Evolutionary conservation across 2,113 vertebrate genomes (phyloP).

Genomic region (Oenanthe oenanthe): DNA sequence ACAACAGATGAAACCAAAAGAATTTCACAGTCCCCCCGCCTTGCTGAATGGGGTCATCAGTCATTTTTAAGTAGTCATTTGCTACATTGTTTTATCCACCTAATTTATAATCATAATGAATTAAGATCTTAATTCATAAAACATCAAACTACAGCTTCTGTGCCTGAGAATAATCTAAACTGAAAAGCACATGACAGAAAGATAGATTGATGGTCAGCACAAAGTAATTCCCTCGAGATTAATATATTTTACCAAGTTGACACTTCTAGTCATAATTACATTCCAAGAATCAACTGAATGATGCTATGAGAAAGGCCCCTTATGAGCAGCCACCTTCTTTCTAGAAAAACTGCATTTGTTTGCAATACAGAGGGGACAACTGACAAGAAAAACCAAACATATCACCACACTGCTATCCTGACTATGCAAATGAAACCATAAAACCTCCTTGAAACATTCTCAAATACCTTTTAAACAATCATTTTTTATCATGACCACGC

Average conservation of each 20-base stretch:
- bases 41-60: neutral
- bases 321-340: neutral
- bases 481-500: neutral
- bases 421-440: neutral
- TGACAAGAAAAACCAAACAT: neutral
- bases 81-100: conserved; percentile 8
- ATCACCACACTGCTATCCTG: neutral
- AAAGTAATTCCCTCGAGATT: conserved; percentile 7
- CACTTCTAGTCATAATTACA: neutral
- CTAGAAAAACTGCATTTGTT: neutral
- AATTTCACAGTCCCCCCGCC: neutral
- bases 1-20: neutral
- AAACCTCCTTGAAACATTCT: neutral
- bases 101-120: conserved; percentile 51
- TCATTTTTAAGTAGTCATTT: conserved; percentile 41
- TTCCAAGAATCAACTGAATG: neutral
- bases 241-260: conserved; percentile 15
- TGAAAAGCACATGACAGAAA: conserved; percentile 35
- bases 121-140: conserved; percentile 9
- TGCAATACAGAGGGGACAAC: neutral
- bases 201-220: neutral
- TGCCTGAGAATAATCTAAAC: conserved; percentile 22
- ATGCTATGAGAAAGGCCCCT: neutral
- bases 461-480: neutral
- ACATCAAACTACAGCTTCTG: neutral